These are phyloP conservation scores for Porites lutea DNA, from an alignment of 64 coral and sea anemone genomes.

Conservation along the genomic window DNA sequence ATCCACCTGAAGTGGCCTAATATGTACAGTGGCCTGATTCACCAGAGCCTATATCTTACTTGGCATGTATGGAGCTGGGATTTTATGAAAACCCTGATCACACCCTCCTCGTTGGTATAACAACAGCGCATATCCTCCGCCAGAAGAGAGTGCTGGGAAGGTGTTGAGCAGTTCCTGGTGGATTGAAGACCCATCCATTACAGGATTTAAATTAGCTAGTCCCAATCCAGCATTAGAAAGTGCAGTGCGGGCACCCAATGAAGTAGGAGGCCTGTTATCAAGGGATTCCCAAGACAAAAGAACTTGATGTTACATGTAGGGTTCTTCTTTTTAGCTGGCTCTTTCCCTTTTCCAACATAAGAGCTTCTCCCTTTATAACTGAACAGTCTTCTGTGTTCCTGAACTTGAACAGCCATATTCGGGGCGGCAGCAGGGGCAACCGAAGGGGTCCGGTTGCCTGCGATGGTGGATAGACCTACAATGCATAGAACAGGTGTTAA, in stretches of 20 bases:
- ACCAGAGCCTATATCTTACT: constrained; percentile 59
- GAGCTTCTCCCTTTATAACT: constrained; percentile 38
- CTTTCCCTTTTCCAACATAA: constrained; percentile 50
- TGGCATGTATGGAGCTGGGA: constrained; percentile 47
- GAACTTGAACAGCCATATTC: constrained; percentile 32
- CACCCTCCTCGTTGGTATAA: constrained; percentile 72
- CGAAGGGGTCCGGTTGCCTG: background rate
- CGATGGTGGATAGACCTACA: background rate
- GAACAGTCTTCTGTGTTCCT: constrained; percentile 48
- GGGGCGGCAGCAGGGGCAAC: background rate
- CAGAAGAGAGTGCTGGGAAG: constrained; percentile 41
- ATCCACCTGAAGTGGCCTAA: constrained; percentile 58
- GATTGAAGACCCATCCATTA: constrained; percentile 31
- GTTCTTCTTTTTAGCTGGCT: constrained; percentile 23
- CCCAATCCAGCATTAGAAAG: constrained; percentile 64
- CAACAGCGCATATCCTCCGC: constrained; percentile 73
- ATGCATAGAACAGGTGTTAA: background rate
- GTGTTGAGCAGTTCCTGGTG: constrained; percentile 51
- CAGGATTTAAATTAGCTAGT: constrained; percentile 47
- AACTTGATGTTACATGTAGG: constrained; percentile 56
- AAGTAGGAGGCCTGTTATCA: constrained; percentile 30
- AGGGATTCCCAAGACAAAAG: constrained; percentile 32
- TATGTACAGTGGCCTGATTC: constrained; percentile 60
- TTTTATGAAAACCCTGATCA: constrained; percentile 70
- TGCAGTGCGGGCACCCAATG: constrained; percentile 29